Evolutionary conservation across 1,140 invertebrate genomes (phyloP).

Genomic region (Uloborus diversus): DNA sequence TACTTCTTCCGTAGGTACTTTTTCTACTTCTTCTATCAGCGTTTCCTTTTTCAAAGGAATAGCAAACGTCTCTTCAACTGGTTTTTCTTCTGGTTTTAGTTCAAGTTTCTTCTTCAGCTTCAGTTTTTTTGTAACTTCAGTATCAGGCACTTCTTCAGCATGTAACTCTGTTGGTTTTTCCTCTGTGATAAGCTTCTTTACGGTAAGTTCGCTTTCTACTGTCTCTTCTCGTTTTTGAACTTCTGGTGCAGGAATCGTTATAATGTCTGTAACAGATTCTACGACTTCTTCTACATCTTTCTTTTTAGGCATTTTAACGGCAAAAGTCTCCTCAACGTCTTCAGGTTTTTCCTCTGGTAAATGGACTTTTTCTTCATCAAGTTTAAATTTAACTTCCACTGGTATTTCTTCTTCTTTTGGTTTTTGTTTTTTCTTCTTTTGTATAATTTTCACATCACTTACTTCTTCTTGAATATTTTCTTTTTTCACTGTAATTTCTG

Average conservation of each 20-base stretch:
- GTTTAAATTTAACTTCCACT: slow-evolving; percentile 23
- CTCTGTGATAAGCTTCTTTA: slow-evolving; percentile 63
- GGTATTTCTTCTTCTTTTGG: slow-evolving; percentile 40
- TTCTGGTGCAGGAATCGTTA: slow-evolving; percentile 54
- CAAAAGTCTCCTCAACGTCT: slow-evolving; percentile 47
- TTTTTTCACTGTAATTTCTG: slow-evolving; percentile 67
- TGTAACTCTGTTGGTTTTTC: slow-evolving; percentile 17
- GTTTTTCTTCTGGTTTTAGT: slow-evolving; percentile 52
- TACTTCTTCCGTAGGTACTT: slow-evolving; percentile 36
- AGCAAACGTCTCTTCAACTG: slow-evolving; percentile 52
- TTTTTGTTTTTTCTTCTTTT: slow-evolving; percentile 63
- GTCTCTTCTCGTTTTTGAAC: slow-evolving; percentile 61
- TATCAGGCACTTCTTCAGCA: slow-evolving; percentile 50
- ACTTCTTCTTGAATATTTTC: slow-evolving; percentile 45
- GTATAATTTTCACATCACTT: slow-evolving; percentile 49
- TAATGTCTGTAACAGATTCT: slow-evolving; percentile 48
- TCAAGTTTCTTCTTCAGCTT: slow-evolving; percentile 61
- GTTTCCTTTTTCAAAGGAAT: slow-evolving; percentile 13
- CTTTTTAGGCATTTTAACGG: slow-evolving; percentile 38
- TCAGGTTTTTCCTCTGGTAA: slow-evolving; percentile 25
- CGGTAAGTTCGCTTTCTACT: slow-evolving; percentile 67
- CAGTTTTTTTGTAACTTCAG: slow-evolving; percentile 46
- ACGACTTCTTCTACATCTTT: not conserved
- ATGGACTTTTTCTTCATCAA: slow-evolving; percentile 38
- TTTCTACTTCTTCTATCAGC: slow-evolving; percentile 11